Conservation (phyloP, 2,888 invertebrate genomes). For the Eucera pruinosa region DNA sequence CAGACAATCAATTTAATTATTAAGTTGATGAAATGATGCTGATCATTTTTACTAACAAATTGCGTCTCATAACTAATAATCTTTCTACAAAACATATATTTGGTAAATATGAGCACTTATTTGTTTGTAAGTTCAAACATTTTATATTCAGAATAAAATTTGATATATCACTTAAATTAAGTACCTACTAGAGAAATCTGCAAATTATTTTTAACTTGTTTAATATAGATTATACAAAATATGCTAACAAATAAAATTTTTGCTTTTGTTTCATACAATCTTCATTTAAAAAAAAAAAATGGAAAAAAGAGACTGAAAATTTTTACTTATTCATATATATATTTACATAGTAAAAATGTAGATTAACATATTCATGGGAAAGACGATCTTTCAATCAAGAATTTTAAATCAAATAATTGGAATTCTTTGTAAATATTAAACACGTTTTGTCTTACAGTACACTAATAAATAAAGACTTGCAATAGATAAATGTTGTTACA, state of each 20-base stretch:
- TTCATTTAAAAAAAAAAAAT: neutral
- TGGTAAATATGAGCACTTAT: slow-evolving; percentile 4
- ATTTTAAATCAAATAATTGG: slow-evolving; percentile 9
- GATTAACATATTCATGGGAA: slow-evolving; percentile 56
- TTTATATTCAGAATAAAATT: neutral
- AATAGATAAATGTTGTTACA: slow-evolving; percentile 43
- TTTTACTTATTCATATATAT: slow-evolving; percentile 51
- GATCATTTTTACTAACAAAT: neutral
- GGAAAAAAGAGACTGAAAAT: slow-evolving; percentile 41
- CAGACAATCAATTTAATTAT: neutral
- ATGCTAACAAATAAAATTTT: neutral
- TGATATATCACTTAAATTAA: slow-evolving; percentile 10
- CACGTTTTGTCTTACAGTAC: slow-evolving; percentile 26
- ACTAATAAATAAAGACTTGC: slow-evolving; percentile 46
- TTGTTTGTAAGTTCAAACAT: neutral
- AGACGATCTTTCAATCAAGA: slow-evolving; percentile 25
- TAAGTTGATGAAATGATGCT: neutral
- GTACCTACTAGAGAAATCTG: slow-evolving; percentile 20
- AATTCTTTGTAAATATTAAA: slow-evolving; percentile 19
- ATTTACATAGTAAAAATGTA: slow-evolving; percentile 63
- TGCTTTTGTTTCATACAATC: neutral
- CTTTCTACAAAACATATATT: neutral
- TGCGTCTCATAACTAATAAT: neutral
- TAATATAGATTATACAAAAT: slow-evolving; percentile 10
- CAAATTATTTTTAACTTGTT: slow-evolving; percentile 17